A percentile compares a stretch with the other conserved stretches of the same genome.
Conservation (phyloP, 2,113 vertebrate genomes). For the Albula glossodonta region DNA sequence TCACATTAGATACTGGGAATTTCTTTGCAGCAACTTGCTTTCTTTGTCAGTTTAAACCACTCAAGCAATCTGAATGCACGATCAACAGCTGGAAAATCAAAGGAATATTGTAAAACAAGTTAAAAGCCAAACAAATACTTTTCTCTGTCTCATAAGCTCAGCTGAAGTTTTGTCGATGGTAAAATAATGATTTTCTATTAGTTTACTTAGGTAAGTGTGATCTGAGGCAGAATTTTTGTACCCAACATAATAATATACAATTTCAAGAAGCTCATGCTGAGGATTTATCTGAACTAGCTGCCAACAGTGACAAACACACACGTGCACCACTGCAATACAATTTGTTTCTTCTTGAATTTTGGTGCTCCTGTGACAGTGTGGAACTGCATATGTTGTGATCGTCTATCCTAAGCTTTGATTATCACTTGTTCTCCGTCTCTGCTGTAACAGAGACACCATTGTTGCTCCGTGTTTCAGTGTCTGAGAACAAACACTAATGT, state of each 20-base stretch:
- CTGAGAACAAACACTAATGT: background rate
- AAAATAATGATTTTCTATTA: background rate
- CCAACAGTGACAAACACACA: background rate
- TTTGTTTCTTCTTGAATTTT: background rate
- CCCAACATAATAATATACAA: background rate
- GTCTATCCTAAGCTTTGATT: background rate
- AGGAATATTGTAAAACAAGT: background rate
- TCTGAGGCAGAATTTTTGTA: background rate
- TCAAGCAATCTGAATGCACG: background rate
- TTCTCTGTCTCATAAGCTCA: background rate
- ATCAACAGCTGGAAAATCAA: background rate
- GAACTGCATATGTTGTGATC: background rate
- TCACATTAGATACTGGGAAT: background rate
- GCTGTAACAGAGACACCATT: conserved; percentile 10
- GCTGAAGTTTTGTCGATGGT: background rate
- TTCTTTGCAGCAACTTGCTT: background rate
- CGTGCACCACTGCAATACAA: background rate
- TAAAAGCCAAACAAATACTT: background rate
- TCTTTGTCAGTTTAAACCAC: background rate
- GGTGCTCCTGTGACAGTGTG: background rate
- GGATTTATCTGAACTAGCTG: background rate
- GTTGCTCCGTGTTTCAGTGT: background rate
- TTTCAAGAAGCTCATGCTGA: background rate
- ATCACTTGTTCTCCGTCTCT: background rate
- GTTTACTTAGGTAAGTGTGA: background rate